Percentiles rank a stretch among this genome's conserved stretches.
Evolutionary conservation across 2,113 vertebrate species (phyloP).

Genomic region (Anolis sagrei): DNA sequence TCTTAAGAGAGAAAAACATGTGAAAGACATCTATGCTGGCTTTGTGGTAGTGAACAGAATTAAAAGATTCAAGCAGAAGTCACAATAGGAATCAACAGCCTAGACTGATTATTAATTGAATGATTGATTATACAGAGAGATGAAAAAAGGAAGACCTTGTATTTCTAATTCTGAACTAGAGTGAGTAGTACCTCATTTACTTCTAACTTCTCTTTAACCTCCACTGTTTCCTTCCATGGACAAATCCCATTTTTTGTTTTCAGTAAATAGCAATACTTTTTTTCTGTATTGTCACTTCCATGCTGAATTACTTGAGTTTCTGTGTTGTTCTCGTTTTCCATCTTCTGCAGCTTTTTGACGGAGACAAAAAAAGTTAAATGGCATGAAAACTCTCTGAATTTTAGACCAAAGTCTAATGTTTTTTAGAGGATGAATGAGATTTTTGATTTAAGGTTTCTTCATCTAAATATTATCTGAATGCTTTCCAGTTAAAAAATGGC

Average conservation of each 20-base stretch:
- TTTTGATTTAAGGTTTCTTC: no score
- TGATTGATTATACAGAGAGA: neutral
- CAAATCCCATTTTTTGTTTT: conserved; percentile 27
- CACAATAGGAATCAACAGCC: neutral
- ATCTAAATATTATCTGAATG: no score
- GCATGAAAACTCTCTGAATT: no score
- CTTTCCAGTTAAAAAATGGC: no score
- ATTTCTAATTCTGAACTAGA: neutral
- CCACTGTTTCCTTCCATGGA: neutral
- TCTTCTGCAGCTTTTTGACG: neutral
- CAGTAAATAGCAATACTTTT: neutral
- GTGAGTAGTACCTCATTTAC: neutral
- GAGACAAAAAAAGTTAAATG: neutral
- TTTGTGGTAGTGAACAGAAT: neutral
- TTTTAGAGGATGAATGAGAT: no score
- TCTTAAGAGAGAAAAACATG: no score
- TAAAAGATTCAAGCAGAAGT: neutral
- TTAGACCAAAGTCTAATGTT: no score
- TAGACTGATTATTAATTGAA: neutral
- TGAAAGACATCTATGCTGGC: neutral
- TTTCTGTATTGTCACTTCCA: neutral
- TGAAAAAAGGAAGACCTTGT: neutral
- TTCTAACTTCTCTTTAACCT: neutral
- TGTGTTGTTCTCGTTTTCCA: neutral
- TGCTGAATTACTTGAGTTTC: neutral